Evolutionary conservation across 2,113 vertebrate species (phyloP).

Genomic region (Cryptomyrus ogoouensis): DNA sequence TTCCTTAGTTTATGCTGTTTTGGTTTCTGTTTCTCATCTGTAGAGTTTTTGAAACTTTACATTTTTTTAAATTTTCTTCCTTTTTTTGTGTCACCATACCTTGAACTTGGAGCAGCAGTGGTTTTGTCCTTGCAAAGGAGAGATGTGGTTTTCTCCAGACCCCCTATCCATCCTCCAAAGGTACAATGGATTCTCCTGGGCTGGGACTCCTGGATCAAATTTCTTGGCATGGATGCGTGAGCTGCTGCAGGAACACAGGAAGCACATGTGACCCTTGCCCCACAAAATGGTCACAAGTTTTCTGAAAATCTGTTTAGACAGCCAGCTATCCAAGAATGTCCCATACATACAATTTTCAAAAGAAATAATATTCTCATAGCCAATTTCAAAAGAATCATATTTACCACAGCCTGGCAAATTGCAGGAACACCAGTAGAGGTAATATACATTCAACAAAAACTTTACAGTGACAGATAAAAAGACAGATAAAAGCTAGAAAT

Average conservation of each 20-base stretch:
- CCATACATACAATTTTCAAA: neutral
- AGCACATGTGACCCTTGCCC: neutral
- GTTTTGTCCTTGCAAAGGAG: conserved; percentile 26
- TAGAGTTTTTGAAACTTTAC: neutral
- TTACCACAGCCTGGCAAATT: neutral
- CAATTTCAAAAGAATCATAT: neutral
- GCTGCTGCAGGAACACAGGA: neutral
- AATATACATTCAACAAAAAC: neutral
- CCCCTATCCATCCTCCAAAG: conserved; percentile 48
- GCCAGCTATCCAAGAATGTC: neutral
- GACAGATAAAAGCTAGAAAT: neutral
- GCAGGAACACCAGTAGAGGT: neutral
- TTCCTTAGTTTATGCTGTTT: neutral
- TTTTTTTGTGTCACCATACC: conserved; percentile 37
- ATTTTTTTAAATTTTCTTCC: neutral
- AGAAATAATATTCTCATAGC: neutral
- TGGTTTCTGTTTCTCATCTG: neutral
- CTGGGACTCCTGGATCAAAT: conserved; percentile 49
- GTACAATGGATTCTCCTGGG: conserved; percentile 38
- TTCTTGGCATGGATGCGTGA: conserved; percentile 54
- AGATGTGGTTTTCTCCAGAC: conserved; percentile 41
- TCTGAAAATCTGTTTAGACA: neutral
- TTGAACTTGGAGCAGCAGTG: conserved; percentile 49
- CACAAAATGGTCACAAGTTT: neutral
- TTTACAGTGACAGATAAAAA: neutral